Evolutionary conservation across 2,888 invertebrate genomes (phyloP).

Genomic region (Standfussiana lucernea): DNA sequence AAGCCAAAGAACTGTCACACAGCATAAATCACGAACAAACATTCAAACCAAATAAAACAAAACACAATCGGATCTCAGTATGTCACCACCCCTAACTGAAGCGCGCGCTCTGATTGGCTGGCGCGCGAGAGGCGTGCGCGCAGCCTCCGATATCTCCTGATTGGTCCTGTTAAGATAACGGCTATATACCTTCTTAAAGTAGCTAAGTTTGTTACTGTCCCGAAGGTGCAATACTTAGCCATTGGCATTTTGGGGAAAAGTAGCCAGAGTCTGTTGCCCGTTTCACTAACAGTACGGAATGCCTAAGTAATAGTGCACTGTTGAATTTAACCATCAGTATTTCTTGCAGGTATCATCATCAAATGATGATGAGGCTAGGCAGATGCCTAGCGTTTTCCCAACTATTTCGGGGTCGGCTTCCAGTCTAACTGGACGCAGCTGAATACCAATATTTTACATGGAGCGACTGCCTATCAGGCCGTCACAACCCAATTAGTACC

Average conservation of each 20-base stretch:
- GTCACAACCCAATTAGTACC: too few species aligned
- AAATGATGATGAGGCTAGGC: too few species aligned
- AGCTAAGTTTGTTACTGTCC: not conserved
- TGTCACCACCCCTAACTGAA: constrained; percentile 37
- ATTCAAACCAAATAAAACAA: constrained; percentile 12
- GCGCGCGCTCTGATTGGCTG: constrained; percentile 60
- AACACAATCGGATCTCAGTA: not conserved
- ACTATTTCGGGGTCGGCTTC: too few species aligned
- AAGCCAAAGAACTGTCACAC: not conserved
- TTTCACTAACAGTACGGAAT: not conserved
- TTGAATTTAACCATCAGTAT: too few species aligned
- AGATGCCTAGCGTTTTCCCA: too few species aligned
- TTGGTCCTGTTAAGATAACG: constrained; percentile 13
- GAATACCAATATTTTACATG: too few species aligned
- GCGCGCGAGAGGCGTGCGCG: constrained; percentile 61
- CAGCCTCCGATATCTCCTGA: constrained; percentile 55
- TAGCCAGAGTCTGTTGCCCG: not conserved
- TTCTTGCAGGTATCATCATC: too few species aligned
- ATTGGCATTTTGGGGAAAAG: not conserved
- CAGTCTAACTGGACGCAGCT: too few species aligned
- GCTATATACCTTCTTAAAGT: not conserved
- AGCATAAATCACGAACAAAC: constrained; percentile 14
- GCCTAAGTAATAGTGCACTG: too few species aligned
- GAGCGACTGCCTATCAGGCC: too few species aligned
- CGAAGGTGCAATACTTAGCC: not conserved